Base-by-base conservation (phyloP, 2,888 invertebrate genomes). In the Eupithecia vulgata region DNA sequence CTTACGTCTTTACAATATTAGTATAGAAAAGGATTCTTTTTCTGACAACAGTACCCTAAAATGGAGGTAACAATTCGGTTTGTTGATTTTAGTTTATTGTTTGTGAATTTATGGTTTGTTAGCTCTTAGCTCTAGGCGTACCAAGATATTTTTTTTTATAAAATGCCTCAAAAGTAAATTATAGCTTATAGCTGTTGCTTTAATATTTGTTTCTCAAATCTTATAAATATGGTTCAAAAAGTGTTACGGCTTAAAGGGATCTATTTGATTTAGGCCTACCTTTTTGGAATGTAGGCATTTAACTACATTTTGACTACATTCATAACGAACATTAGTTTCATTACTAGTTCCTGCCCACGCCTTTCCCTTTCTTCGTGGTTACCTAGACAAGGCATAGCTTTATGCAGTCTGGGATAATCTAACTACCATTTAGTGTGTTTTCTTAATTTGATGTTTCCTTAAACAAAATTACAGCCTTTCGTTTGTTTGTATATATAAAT, bases 71-170 rank as follows among this genome's bases (percentile, higher is more conserved):
- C 48, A n/a, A 42, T 48, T 30, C 17, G 25, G 45, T 71, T 71
- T 70, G 52, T 71, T 72, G 71, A 42, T 71, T 65, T 73, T 71
- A 37, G 62, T 74, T 73, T 70, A 70, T 69, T 65, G 40, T 65
- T 73, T 66, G 72, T 73, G 13, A 59, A 34, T 42, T 5, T 34
- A 52, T 59, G 40, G 62, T 68, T 61, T 61, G 25, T 66, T 17
- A 67, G n/a, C 17, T 40, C 35, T 67, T 30, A 3, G 62, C 71
- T 64, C 37, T 30, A 52, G 68, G 71, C 71, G 61, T 48, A 48
- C 21, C 37, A 17, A 65, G n/a, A 61, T 34, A 34, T 6, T 34
- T 61, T 59, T 62, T 37, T 64, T 5, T 12, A 37, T 35, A 35
- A 37, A 64, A n/a, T n/a, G 37, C 35, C n/a, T 12, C 4, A 5